Evolutionary conservation across 2,113 vertebrate genomes (phyloP).

Genomic region (Ptyas mucosa): DNA sequence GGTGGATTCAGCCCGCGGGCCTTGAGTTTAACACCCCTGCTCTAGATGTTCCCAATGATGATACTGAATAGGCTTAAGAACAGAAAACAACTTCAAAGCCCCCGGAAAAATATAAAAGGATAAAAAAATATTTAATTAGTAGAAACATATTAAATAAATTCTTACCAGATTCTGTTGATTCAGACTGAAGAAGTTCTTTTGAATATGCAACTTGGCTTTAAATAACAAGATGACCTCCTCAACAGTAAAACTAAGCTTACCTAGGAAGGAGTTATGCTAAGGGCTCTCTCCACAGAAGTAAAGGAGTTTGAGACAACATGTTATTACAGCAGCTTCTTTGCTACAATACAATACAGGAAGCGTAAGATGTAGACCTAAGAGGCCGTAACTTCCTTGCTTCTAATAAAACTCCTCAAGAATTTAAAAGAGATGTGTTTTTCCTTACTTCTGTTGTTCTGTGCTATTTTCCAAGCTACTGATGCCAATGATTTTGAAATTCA

Average conservation of each 20-base stretch:
- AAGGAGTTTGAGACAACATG: not conserved
- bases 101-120: not conserved
- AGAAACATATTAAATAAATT: not conserved
- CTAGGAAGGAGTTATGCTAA: not conserved
- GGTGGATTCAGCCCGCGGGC: no score
- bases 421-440: not conserved
- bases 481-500: not conserved
- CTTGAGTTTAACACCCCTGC: no score
- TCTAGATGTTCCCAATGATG: not conserved
- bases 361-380: not conserved
- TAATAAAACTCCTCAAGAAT: not conserved
- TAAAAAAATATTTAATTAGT: not conserved
- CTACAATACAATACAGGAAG: not conserved
- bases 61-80: not conserved
- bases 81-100: not conserved
- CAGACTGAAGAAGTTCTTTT: not conserved
- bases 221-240: not conserved
- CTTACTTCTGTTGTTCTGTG: not conserved
- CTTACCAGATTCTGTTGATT: not conserved
- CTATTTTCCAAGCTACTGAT: not conserved
- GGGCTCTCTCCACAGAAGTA: not conserved
- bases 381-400: not conserved
- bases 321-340: not conserved
- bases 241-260: not conserved
- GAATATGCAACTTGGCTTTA: not conserved